Conservation (phyloP, 2,888 invertebrate genomes). For the Trachelus troglodyta region DNA sequence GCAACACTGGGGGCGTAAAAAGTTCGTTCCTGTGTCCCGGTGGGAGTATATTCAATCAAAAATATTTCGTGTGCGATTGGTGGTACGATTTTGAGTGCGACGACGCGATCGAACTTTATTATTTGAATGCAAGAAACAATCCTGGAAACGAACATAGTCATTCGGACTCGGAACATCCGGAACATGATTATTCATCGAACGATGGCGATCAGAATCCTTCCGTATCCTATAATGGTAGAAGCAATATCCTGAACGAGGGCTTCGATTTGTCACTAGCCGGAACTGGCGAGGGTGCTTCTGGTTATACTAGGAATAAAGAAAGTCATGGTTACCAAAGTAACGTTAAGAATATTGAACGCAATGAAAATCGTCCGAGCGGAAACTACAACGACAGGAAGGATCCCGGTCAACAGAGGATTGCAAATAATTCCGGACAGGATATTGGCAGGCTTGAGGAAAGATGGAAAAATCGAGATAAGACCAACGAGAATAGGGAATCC, state of each 20-base stretch:
- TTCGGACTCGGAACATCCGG: background rate
- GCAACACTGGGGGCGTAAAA: constrained; percentile 65
- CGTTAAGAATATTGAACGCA: background rate
- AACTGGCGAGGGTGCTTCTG: constrained; percentile 34
- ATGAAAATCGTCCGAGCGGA: constrained; percentile 2
- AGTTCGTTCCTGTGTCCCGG: constrained; percentile 70
- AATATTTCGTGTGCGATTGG: constrained; percentile 70
- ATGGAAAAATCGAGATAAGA: background rate
- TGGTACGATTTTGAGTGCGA: constrained; percentile 70
- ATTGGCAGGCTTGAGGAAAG: background rate
- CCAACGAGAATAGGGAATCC: background rate
- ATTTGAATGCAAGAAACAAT: constrained; percentile 36
- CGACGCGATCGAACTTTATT: constrained; percentile 40
- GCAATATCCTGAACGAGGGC: constrained; percentile 17
- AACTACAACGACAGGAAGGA: background rate
- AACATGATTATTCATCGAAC: background rate
- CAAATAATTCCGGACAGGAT: background rate
- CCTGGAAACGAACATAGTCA: background rate
- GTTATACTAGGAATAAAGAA: constrained; percentile 2
- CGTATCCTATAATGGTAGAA: constrained; percentile 7
- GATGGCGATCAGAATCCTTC: background rate
- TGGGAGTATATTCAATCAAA: constrained; percentile 70
- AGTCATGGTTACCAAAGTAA: constrained; percentile 11
- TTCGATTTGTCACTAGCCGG: constrained; percentile 43
- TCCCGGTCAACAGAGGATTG: background rate